A percentile compares a stretch with the other conserved stretches of the same genome.
Conservation (phyloP, 2,113 vertebrate genomes). For the Clarias batrachus region DNA sequence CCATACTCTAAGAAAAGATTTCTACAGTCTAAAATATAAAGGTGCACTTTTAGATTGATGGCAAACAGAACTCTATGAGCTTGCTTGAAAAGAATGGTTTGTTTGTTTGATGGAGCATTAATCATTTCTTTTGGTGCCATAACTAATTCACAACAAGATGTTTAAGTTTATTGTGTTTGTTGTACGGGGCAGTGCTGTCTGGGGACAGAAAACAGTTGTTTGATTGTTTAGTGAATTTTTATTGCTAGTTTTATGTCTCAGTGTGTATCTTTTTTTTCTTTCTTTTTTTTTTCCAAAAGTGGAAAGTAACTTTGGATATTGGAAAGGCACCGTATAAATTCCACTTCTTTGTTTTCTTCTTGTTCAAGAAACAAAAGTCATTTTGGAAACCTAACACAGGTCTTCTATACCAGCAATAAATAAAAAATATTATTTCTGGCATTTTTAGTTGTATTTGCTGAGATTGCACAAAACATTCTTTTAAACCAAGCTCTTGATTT, state of each 20-base stretch:
- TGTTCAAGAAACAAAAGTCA: background rate
- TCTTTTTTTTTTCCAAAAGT: background rate
- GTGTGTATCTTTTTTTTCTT: background rate
- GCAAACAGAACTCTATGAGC: background rate
- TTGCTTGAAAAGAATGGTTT: background rate
- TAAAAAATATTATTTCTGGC: background rate
- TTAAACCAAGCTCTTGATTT: too few relatives aligned
- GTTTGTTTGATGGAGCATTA: background rate
- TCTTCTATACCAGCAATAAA: background rate
- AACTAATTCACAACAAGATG: background rate
- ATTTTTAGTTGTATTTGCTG: background rate
- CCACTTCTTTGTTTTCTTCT: background rate
- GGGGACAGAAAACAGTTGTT: background rate
- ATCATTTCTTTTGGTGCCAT: background rate
- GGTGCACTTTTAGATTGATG: background rate
- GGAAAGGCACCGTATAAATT: background rate
- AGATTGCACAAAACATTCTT: background rate
- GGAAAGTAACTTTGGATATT: background rate
- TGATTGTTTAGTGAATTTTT: background rate
- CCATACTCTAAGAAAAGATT: background rate
- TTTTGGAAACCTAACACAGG: background rate
- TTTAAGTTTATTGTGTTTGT: background rate
- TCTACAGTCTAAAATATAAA: background rate
- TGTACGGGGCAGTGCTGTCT: background rate
- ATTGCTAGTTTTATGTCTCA: background rate